These are phyloP conservation scores for Diplolepis rosae DNA, from an alignment of 2,888 invertebrate species.

Conservation along the genomic window DNA sequence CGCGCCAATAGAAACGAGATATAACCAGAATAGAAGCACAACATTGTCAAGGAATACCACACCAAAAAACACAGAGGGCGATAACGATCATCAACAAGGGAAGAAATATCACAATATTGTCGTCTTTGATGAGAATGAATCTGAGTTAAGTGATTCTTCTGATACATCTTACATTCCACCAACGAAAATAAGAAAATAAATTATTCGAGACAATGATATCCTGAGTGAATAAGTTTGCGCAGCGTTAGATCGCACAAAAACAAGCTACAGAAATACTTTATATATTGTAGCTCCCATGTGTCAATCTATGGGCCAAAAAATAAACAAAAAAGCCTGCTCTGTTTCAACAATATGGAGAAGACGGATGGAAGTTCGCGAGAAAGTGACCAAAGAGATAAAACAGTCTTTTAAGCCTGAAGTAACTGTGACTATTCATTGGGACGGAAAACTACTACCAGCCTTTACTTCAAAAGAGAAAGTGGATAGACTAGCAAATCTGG, in stretches of 20 bases:
- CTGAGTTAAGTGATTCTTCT: background rate
- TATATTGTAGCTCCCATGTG: conserved; percentile 27
- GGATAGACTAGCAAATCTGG: background rate
- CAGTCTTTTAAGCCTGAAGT: conserved; percentile 13
- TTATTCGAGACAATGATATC: conserved; percentile 6
- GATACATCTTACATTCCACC: background rate
- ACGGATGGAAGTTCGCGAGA: background rate
- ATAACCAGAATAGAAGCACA: background rate
- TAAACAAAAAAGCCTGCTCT: background rate
- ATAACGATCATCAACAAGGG: background rate
- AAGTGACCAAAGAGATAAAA: conserved; percentile 19
- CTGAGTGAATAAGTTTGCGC: conserved; percentile 19
- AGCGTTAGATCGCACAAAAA: conserved; percentile 26
- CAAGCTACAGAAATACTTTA: conserved; percentile 24
- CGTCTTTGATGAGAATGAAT: background rate
- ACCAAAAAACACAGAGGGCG: background rate
- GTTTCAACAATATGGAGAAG: conserved; percentile 22
- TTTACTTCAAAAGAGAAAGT: background rate
- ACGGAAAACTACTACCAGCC: conserved; percentile 36
- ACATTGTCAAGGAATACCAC: background rate
- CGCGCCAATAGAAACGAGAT: background rate
- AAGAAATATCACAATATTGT: background rate
- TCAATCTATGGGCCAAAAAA: conserved; percentile 4
- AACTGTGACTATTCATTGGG: conserved; percentile 35
- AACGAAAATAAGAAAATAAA: no score